Percentiles rank a stretch among this genome's conserved stretches.
Evolutionary conservation across 1,140 invertebrate genomes (phyloP).

Genomic region (Achroia grisella): DNA sequence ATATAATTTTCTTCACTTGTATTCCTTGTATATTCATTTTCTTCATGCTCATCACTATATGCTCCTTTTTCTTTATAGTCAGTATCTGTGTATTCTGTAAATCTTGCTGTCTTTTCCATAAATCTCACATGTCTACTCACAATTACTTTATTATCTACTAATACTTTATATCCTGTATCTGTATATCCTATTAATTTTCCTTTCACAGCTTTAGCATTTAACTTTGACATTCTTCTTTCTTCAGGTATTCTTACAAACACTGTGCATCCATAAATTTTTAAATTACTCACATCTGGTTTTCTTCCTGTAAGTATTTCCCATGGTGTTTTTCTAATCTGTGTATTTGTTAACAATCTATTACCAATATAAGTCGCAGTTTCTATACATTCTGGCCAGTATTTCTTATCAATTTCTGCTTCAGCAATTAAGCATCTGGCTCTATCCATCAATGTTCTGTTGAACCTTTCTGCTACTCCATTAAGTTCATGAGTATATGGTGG

Average conservation of each 20-base stretch:
- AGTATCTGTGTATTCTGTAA: not conserved
- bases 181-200: constrained; percentile 20
- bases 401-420: too few relatives aligned
- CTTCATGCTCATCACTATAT: too few relatives aligned
- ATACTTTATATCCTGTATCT: constrained; percentile 18
- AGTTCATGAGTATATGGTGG: too few relatives aligned
- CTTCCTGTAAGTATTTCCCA: constrained; percentile 44
- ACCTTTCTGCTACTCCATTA: too few relatives aligned
- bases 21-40: not conserved
- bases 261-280: constrained; percentile 38
- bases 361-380: constrained; percentile 18
- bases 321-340: constrained; percentile 35
- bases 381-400: constrained; percentile 40
- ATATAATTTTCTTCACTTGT: not conserved
- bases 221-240: constrained; percentile 15
- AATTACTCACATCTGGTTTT: constrained; percentile 37
- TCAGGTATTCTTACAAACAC: constrained; percentile 28
- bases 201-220: constrained; percentile 16
- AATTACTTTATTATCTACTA: constrained; percentile 11
- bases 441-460: constrained; percentile 20
- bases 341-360: constrained; percentile 29
- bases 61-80: not conserved
- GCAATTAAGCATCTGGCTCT: constrained; percentile 16
- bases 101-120: constrained; percentile 9
- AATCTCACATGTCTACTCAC: constrained; percentile 10